Evolutionary conservation across 1,140 invertebrate species (phyloP).

Genomic region (Camponotus pennsylvanicus): DNA sequence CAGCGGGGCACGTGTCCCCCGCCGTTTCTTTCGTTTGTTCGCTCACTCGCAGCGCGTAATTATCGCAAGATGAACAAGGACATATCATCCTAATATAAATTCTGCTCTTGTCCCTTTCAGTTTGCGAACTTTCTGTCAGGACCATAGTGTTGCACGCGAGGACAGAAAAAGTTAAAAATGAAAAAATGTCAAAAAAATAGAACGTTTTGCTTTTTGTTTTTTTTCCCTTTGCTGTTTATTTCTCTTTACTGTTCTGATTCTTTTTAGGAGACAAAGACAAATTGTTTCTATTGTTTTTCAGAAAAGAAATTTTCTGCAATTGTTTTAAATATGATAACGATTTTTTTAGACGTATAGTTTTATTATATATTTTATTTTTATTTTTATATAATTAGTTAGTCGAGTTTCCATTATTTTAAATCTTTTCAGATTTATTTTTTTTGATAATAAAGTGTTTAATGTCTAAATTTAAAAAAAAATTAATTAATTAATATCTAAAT

Average conservation of each 20-base stretch:
- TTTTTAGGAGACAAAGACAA: background rate
- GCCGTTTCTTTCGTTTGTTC: conserved; percentile 13
- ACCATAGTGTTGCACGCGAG: background rate
- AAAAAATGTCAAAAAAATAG: background rate
- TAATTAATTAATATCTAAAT: background rate
- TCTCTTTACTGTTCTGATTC: background rate
- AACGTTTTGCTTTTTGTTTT: background rate
- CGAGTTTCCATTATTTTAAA: background rate
- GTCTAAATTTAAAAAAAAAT: background rate
- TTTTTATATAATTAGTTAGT: background rate
- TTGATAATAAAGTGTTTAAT: background rate
- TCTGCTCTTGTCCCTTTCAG: conserved; percentile 6
- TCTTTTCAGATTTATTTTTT: too few relatives aligned
- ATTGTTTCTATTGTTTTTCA: background rate
- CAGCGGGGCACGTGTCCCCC: background rate
- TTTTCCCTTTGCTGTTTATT: too few relatives aligned
- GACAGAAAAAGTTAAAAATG: background rate
- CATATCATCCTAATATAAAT: conserved; percentile 31
- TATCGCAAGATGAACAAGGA: conserved; percentile 10
- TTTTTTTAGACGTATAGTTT: background rate
- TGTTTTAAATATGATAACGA: background rate
- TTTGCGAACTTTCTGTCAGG: background rate
- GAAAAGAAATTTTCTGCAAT: background rate
- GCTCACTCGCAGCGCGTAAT: conserved; percentile 8
- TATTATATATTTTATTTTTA: background rate